A percentile compares a stretch with the other conserved stretches of the same genome.
Conservation (phyloP, 2,888 invertebrate species). For the Drosophila parthenogenetica region DNA sequence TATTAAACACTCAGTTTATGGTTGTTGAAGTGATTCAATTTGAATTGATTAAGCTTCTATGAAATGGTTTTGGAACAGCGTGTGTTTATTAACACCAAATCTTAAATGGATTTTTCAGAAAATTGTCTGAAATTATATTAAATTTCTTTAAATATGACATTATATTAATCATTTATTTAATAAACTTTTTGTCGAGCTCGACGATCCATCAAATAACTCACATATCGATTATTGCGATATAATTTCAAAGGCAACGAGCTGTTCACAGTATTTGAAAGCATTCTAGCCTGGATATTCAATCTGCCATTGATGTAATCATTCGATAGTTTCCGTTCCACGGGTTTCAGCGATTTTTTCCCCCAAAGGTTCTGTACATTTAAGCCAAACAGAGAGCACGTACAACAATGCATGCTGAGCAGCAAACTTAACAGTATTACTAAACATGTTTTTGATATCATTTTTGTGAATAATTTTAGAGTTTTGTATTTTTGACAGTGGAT, state of each 20-base stretch:
- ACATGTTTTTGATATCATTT: background rate
- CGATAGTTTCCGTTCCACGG: slow-evolving; percentile 5
- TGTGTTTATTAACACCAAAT: no score
- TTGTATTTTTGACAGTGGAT: background rate
- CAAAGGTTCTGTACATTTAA: slow-evolving; percentile 1
- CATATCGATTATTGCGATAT: slow-evolving; percentile 6
- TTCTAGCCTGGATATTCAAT: slow-evolving; percentile 15
- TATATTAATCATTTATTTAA: no score
- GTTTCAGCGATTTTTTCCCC: background rate
- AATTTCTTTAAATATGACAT: no score
- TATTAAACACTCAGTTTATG: slow-evolving; percentile 9
- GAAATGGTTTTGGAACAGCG: background rate
- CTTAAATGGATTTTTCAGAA: no score
- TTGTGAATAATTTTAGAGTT: background rate
- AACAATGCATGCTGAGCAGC: background rate
- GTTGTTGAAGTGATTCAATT: slow-evolving; percentile 9
- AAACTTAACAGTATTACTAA: background rate
- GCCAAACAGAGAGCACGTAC: background rate
- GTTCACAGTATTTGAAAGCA: slow-evolving; percentile 10
- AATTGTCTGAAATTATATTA: no score
- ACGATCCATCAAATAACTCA: slow-evolving; percentile 16
- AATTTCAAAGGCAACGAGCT: slow-evolving; percentile 2
- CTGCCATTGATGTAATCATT: slow-evolving; percentile 17
- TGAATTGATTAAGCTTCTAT: slow-evolving; percentile 2
- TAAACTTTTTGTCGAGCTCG: background rate